Evolutionary conservation across 2,797 vertebrate genomes (phyloP), one percentile per base, ranked within the genome.

Genomic region (Poeciliopsis paucimaculata): DNA sequence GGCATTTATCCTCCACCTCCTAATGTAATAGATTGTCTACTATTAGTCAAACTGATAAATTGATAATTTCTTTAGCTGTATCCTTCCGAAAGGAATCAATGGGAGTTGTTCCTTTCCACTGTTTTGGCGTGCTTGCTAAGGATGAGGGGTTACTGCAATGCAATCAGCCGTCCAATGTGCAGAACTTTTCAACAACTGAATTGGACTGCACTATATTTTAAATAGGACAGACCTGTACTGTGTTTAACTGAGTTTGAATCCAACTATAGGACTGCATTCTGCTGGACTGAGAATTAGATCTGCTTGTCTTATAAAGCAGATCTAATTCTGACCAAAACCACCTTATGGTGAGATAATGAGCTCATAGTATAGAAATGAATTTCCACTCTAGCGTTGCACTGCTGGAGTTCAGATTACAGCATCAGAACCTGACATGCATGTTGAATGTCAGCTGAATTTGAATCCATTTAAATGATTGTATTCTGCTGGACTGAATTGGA

Each of bases 361-460:
- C 68, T 72, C 43, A 72, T 28, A 28, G 76, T 28, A 34, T 7
- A n/a, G 26, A 71, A 71, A 55, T 71, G 5, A 16, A 26, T 53
- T 70, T 77, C 11, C 26, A 31, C 76, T 9, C 26, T 20, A 31
- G 36, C 31, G 5, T 39, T 77, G 62, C 16, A 15, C 41, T 41
- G 34, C 53, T 74, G 26, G 31, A 36, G 13, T 72, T 76, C 43
- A 46, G 45, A 80, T 68, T 66, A 66, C 31, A 47, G 18, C 41
- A n/a, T 36, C 70, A 51, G 31, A 26, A 43, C 73, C 8, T 72
- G 60, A 75, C 51, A 64, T 18, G 60, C 60, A 36, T 64, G 9
- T 36, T 28, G 47, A 53, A 53, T 26, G 51, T 23, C 51, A 26
- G 26, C 55, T 57, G n/a, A 57, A 57, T 57, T 28, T 57, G 11